These are phyloP conservation scores for Aptenodytes forsteri DNA, from an alignment of 2,113 vertebrate species.

Conservation along the genomic window DNA sequence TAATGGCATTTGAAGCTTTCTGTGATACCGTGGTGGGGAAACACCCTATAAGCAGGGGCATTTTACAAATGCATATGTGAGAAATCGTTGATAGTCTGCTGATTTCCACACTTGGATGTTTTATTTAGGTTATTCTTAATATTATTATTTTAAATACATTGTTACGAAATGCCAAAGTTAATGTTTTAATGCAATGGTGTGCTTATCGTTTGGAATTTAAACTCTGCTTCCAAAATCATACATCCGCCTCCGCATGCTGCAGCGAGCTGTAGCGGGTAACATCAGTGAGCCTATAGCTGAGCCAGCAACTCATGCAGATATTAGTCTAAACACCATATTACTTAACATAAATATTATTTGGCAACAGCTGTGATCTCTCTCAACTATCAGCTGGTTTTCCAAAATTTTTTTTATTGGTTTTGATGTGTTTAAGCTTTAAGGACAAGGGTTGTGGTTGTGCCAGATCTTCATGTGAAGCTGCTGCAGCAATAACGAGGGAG, in stretches of 20 bases:
- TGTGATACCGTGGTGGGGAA: not conserved
- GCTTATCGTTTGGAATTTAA: not conserved
- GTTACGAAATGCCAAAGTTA: conserved; percentile 56
- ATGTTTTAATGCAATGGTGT: not conserved
- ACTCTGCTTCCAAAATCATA: not conserved
- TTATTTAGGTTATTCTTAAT: not conserved
- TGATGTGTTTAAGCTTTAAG: not conserved
- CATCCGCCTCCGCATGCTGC: not conserved
- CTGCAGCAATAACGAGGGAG: not conserved
- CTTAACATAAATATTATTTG: not conserved
- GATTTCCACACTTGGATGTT: not conserved
- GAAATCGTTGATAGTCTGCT: not conserved
- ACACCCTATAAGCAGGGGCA: not conserved
- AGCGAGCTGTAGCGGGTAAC: not conserved
- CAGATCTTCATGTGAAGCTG: not conserved
- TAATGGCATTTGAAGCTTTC: not conserved
- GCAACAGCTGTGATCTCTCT: not conserved
- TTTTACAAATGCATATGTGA: not conserved
- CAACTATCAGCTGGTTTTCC: not conserved
- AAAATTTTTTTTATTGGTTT: not conserved
- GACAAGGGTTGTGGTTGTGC: not conserved
- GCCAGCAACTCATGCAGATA: not conserved
- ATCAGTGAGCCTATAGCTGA: not conserved
- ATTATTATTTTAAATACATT: not conserved
- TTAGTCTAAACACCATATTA: not conserved